These are phyloP conservation scores for Vulpes vulpes DNA, from an alignment of 2,113 vertebrate genomes.

Conservation along the genomic window DNA sequence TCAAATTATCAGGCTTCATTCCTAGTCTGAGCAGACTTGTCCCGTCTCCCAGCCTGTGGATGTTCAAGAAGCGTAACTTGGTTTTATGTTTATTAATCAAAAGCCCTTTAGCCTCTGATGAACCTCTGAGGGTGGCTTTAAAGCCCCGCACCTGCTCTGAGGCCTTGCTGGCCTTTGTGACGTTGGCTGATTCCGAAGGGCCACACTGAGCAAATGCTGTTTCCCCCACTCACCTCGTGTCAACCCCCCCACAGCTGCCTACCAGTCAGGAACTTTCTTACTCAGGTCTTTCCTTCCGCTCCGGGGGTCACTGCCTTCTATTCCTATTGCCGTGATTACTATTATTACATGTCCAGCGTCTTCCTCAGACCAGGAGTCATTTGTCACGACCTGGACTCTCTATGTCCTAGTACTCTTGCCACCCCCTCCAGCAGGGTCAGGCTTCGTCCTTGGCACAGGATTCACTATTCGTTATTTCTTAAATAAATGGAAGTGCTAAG, in stretches of 20 bases:
- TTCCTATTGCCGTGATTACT: background rate
- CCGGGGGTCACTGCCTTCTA: background rate
- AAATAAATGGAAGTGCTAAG: background rate
- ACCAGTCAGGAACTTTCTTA: background rate
- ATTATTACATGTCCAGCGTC: background rate
- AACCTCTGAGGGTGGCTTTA: background rate
- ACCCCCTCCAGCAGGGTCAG: background rate
- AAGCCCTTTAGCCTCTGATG: background rate
- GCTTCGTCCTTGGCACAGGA: background rate
- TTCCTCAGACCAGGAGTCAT: background rate
- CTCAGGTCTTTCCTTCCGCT: background rate
- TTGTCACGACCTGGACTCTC: background rate
- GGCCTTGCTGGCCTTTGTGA: background rate
- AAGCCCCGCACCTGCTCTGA: background rate
- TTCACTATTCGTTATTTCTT: background rate
- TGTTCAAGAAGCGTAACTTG: background rate
- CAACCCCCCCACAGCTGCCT: no score
- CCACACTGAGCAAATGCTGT: background rate
- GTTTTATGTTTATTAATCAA: background rate
- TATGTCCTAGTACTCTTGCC: fast-evolving
- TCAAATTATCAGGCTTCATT: background rate
- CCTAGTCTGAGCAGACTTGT: background rate
- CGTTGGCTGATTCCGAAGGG: background rate
- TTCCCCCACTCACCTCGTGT: background rate
- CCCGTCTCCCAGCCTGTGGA: background rate